These are phyloP conservation scores for Cynopterus sphinx DNA, from an alignment of 2,797 vertebrate species.

Conservation along the genomic window DNA sequence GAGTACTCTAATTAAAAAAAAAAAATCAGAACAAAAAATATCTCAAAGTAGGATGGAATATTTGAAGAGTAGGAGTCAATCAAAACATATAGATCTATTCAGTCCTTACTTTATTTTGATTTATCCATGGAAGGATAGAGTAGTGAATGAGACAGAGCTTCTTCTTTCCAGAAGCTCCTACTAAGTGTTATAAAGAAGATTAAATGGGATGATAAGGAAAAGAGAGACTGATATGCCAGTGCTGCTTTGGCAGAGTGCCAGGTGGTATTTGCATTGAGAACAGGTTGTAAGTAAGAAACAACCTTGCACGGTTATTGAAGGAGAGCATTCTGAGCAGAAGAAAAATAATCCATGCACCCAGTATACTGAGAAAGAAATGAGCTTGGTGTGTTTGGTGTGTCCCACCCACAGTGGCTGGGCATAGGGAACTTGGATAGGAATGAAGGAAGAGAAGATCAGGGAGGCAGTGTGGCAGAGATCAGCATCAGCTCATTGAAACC, in stretches of 20 bases:
- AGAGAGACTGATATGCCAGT: background rate
- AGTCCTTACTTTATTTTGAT: background rate
- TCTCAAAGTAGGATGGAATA: background rate
- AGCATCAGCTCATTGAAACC: background rate
- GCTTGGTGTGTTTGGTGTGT: background rate
- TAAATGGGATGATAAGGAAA: background rate
- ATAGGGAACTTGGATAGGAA: background rate
- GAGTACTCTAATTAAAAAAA: background rate
- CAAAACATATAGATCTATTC: background rate
- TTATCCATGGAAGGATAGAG: background rate
- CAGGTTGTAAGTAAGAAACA: background rate
- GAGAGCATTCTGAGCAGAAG: background rate
- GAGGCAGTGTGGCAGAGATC: background rate
- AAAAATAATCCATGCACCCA: too few relatives aligned
- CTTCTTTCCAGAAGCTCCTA: background rate
- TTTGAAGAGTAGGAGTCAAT: background rate
- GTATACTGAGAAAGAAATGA: background rate
- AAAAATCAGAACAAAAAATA: background rate
- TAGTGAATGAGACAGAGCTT: background rate
- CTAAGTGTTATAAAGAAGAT: background rate
- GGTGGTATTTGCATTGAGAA: background rate
- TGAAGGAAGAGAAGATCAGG: background rate
- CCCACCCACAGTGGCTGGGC: background rate
- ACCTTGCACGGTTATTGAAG: background rate
- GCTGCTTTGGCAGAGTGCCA: background rate